Percentiles rank a stretch among this genome's conserved stretches.
Evolutionary conservation across 2,113 vertebrate species (phyloP).

Genomic region (Tricholaema leucomelas): DNA sequence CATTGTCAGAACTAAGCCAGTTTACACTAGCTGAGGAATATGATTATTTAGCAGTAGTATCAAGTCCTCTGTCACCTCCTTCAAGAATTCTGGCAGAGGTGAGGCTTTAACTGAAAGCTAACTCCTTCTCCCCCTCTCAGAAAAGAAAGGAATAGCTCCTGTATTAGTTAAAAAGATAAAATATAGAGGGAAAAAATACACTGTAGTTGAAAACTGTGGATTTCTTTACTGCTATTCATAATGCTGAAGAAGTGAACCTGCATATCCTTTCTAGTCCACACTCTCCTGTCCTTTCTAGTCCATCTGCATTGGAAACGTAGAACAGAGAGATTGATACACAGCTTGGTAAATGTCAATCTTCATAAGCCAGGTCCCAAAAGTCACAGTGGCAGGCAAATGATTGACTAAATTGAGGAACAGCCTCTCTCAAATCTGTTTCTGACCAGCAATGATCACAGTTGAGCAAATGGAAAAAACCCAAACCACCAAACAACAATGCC

Average conservation of each 20-base stretch:
- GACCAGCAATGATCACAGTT: neutral
- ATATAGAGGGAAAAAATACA: neutral
- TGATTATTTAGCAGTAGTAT: constrained; percentile 14
- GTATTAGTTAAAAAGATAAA: neutral
- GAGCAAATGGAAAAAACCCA: neutral
- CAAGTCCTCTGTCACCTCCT: neutral
- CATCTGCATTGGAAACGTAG: neutral
- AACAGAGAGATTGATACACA: neutral
- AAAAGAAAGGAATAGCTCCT: neutral
- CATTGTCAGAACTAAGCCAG: constrained; percentile 25
- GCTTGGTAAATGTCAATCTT: neutral
- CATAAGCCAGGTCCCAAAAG: neutral
- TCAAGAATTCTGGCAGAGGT: neutral
- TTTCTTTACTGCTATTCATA: neutral
- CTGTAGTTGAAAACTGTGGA: neutral
- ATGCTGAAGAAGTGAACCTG: neutral
- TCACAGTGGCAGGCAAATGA: neutral
- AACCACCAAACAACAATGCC: neutral
- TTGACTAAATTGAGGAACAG: neutral
- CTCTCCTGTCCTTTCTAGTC: neutral
- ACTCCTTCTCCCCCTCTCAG: neutral
- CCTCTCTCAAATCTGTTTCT: neutral
- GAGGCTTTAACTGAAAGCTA: neutral
- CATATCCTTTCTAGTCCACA: neutral
- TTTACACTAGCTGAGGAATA: constrained; percentile 34